Percentiles rank a stretch among this genome's conserved stretches.
phyloP scores from a whole-genome alignment of 2,113 vertebrate genomes.

The Cololabis saira region DNA sequence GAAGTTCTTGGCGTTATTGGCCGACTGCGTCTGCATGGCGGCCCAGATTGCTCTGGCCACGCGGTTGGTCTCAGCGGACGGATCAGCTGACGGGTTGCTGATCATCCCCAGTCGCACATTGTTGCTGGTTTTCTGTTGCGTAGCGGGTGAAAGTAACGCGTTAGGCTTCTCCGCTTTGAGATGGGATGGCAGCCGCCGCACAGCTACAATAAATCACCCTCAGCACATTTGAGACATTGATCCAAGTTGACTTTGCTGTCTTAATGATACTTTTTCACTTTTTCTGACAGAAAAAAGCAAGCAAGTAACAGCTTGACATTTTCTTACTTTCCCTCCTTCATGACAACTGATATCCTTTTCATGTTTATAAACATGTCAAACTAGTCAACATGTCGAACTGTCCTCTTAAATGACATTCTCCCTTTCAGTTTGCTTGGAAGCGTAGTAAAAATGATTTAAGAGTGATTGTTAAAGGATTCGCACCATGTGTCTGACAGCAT shows the following conservation, averaged over 20 bases:
- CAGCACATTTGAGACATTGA: too few species aligned
- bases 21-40: slow-evolving; percentile 92
- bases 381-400: not conserved
- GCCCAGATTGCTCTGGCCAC: slow-evolving; percentile 91
- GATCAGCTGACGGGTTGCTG: slow-evolving; percentile 87
- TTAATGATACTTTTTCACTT: too few species aligned
- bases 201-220: too few species aligned
- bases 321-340: too few species aligned
- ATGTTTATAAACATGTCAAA: not conserved
- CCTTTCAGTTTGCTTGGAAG: too few species aligned
- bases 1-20: slow-evolving; percentile 97
- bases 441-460: too few species aligned
- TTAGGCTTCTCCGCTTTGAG: not conserved
- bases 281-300: too few species aligned
- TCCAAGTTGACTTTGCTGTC: too few species aligned
- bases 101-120: slow-evolving; percentile 92
- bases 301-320: too few species aligned
- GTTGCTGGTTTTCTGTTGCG: slow-evolving; percentile 88
- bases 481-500: slow-evolving; percentile 96
- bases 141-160: not conserved
- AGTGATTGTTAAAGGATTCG: not conserved
- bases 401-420: not conserved
- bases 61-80: slow-evolving; percentile 76
- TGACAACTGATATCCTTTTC: not conserved
- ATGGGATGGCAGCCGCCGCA: too few species aligned